Evolutionary conservation across 2,888 invertebrate genomes (phyloP).

Genomic region (Dugesia japonica): DNA sequence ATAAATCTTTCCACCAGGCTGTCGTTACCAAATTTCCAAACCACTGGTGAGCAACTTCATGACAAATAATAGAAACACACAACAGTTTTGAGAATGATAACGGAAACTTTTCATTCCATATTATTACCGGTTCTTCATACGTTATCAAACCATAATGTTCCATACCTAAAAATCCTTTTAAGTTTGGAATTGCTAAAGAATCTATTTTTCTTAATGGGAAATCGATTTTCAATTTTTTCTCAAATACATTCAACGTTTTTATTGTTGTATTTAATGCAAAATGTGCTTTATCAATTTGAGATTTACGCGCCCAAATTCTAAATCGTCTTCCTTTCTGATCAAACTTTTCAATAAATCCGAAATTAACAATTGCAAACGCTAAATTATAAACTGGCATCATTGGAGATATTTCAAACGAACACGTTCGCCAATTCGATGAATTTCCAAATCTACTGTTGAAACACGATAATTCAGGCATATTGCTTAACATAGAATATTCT

Average conservation of each 20-base stretch:
- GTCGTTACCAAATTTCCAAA: background rate
- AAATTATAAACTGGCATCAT: background rate
- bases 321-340: background rate
- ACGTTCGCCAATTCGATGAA: background rate
- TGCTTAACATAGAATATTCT: background rate
- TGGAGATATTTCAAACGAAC: background rate
- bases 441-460: background rate
- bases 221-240: background rate
- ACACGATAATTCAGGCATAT: background rate
- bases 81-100: background rate
- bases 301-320: background rate
- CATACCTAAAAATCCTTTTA: slow-evolving; percentile 1
- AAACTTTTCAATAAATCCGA: background rate
- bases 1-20: background rate
- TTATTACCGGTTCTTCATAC: background rate
- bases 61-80: background rate
- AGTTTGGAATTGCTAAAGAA: background rate
- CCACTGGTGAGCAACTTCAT: background rate
- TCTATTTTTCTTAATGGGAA: background rate
- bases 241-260: background rate
- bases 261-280: slow-evolving; percentile 20
- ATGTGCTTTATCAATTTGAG: background rate
- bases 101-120: background rate
- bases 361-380: background rate
- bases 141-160: background rate